Base-by-base conservation (phyloP, 2,113 vertebrate species). In the Clupea harengus region DNA sequence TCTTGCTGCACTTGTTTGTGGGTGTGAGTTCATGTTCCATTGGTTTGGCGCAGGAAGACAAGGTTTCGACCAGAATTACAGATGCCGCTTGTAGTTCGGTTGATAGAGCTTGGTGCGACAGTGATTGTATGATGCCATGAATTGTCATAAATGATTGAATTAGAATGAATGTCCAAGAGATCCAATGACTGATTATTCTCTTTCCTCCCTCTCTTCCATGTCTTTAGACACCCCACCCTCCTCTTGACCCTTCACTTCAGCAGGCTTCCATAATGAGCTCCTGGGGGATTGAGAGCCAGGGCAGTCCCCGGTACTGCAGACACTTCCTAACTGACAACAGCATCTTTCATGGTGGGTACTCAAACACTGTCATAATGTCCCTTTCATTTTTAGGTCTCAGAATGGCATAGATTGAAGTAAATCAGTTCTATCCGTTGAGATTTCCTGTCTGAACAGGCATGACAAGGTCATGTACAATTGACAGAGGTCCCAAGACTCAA, bases 301-400 rank as follows among this genome's bases (percentile, higher is more conserved):
- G 88, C 86, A 93, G 95, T 17, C 93, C 96, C 83, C 97, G 96
- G 89, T 99, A 99, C 92, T 95, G 96, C 89, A 89, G 97, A 32
- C 98, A 99, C 92, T 99, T 99, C 92, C 93, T 99, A 15, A 95
- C 94, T 82, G 97, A 99, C 94, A 99, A 99, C 88, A 95, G 97
- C 5, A 92, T 88, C 45, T 98, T 97, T 92, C 98, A 99, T 0
- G 96, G 98, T 99, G 93, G 96, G 94, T 87, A 9, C 72, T 39
- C 54, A 6, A 13, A 5, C 18, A 6, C 15, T 72, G 10, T 32
- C 64, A 72, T 72, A 10, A 20, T 60, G 54, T 60, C 18, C 20
- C 54, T 60, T 20, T 60, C 22, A 18, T 39, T 60, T 22, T 22
- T 22, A 60, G 18, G 18, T 60, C 18, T 57, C 54, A 22, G 3